Evolutionary conservation across 2,888 invertebrate genomes (phyloP).

Genomic region (Epinotia nisella): DNA sequence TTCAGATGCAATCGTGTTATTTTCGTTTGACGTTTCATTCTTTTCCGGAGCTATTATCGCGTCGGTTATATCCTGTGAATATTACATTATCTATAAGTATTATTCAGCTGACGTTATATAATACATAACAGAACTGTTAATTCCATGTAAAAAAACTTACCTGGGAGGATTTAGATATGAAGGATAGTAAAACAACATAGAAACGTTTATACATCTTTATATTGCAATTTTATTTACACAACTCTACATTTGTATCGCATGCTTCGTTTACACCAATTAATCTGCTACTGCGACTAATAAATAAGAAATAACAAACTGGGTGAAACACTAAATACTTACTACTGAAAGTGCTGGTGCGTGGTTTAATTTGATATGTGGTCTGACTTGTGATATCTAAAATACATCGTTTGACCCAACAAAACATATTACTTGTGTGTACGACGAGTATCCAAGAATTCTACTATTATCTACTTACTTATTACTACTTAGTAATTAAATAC

Average conservation of each 20-base stretch:
- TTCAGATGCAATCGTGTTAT: background rate
- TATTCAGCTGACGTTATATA: background rate
- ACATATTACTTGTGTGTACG: background rate
- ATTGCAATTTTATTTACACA: constrained; percentile 59
- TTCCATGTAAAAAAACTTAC: constrained; percentile 19
- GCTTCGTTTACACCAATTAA: constrained; percentile 50
- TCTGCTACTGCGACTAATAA: constrained; percentile 52
- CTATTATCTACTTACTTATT: constrained; percentile 37
- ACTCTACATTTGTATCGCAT: constrained; percentile 53
- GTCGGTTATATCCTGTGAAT: constrained; percentile 45
- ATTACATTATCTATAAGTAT: background rate
- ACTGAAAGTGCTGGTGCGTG: constrained; percentile 28
- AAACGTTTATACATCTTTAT: constrained; percentile 48
- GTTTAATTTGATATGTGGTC: constrained; percentile 7
- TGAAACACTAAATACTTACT: constrained; percentile 46
- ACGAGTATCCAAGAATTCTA: constrained; percentile 12
- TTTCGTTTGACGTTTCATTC: constrained; percentile 4
- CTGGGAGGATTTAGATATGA: background rate
- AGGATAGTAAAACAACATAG: constrained; percentile 34
- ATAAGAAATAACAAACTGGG: constrained; percentile 56
- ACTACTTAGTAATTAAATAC: constrained; percentile 31
- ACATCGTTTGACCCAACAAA: constrained; percentile 21
- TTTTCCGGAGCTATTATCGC: constrained; percentile 56
- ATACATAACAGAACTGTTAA: background rate
- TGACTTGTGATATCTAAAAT: constrained; percentile 6